phyloP scores from a whole-genome alignment of 2,888 invertebrate species.

The Rotaria magnacalcarata region DNA sequence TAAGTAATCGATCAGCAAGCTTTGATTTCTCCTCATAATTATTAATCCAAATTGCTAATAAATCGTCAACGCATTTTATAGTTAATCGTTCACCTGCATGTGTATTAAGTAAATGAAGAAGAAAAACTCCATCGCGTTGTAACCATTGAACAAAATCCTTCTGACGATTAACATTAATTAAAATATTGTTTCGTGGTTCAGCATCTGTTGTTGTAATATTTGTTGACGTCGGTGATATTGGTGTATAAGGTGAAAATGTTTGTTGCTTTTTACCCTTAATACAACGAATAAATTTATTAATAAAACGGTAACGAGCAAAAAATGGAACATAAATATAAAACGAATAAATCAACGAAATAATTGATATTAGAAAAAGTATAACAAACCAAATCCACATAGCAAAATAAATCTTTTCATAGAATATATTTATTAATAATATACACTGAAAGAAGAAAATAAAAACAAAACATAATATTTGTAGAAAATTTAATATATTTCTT shows the following conservation, averaged over 20 bases:
- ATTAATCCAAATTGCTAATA: neutral
- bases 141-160: neutral
- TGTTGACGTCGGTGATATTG: neutral
- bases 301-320: conserved; percentile 9
- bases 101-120: neutral
- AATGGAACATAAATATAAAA: neutral
- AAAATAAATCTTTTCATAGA: conserved; percentile 25
- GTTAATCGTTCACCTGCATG: neutral
- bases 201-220: neutral
- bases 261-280: neutral
- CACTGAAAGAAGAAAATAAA: neutral
- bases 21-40: neutral
- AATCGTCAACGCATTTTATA: neutral
- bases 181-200: neutral
- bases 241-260: too few species aligned
- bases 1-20: neutral
- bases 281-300: neutral
- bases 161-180: too few species aligned
- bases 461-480: neutral
- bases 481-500: neutral
- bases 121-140: conserved; percentile 16
- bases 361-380: neutral
- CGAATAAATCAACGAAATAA: neutral
- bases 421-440: conserved; percentile 26
- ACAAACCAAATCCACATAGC: conserved; percentile 14